A percentile compares a stretch with the other conserved stretches of the same genome.
Evolutionary conservation across 2,113 vertebrate species (phyloP).

Genomic region (Ursus arctos): DNA sequence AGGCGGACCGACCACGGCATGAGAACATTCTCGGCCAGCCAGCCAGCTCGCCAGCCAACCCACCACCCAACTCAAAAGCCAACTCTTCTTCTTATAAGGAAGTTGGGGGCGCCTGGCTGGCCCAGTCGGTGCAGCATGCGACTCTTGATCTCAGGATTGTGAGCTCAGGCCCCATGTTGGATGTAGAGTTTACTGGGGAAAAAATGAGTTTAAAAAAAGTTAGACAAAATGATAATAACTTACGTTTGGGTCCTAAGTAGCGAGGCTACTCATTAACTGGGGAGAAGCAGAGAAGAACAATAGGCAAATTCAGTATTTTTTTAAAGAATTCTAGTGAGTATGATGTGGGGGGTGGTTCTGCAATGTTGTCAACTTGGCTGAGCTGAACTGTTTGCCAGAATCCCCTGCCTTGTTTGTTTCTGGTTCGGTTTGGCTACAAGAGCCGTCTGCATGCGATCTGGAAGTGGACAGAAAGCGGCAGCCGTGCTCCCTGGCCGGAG

Average conservation of each 20-base stretch:
- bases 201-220: neutral
- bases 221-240: neutral
- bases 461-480: neutral
- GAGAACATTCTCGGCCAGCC: neutral
- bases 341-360: neutral
- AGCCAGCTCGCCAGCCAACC: neutral
- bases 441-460: neutral
- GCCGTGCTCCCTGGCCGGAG: fast-evolving
- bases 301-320: neutral
- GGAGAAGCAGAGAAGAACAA: neutral
- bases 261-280: neutral
- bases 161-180: neutral
- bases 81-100: neutral
- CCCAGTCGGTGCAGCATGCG: neutral
- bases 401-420: neutral
- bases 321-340: neutral
- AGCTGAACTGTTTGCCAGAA: neutral
- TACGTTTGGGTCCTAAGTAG: neutral
- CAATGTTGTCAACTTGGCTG: neutral
- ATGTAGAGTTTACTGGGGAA: neutral
- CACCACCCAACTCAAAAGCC: neutral
- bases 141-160: neutral
- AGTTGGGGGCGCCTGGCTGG: neutral
- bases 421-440: neutral
- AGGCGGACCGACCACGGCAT: too few relatives aligned